phyloP scores from a whole-genome alignment of 2,797 vertebrate genomes.

The Urosaurus nigricauda region DNA sequence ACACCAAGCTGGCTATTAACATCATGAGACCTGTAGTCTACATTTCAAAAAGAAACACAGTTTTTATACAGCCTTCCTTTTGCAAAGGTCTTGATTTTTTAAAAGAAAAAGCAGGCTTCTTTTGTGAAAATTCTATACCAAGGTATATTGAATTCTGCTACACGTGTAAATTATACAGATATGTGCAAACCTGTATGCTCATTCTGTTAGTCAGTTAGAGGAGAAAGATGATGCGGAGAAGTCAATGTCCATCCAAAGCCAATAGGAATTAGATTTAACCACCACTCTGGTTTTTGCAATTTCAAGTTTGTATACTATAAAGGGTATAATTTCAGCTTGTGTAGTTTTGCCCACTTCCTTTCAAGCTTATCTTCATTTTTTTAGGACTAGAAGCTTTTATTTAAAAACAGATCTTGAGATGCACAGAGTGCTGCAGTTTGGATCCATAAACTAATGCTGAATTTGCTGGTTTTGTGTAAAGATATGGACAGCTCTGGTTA shows the following conservation, averaged over 20 bases:
- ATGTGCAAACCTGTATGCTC: background rate
- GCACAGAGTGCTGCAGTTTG: background rate
- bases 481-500: background rate
- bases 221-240: background rate
- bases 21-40: background rate
- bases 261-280: background rate
- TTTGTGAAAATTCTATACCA: background rate
- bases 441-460: background rate
- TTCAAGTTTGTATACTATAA: background rate
- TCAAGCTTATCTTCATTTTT: background rate
- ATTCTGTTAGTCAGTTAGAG: background rate
- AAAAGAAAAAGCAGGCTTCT: background rate
- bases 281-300: background rate
- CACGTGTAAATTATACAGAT: background rate
- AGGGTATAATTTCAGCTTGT: too few relatives aligned
- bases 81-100: background rate
- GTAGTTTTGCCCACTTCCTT: background rate
- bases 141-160: background rate
- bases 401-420: conserved; percentile 10
- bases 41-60: conserved; percentile 1
- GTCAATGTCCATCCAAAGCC: background rate
- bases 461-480: background rate
- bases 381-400: conserved; percentile 3
- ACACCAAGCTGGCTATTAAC: background rate
- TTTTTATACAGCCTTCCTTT: background rate